A percentile compares a stretch with the other conserved stretches of the same genome.
These are phyloP conservation scores for Hystrix cristata DNA, from an alignment of 2,113 vertebrate genomes.

Conservation along the genomic window DNA sequence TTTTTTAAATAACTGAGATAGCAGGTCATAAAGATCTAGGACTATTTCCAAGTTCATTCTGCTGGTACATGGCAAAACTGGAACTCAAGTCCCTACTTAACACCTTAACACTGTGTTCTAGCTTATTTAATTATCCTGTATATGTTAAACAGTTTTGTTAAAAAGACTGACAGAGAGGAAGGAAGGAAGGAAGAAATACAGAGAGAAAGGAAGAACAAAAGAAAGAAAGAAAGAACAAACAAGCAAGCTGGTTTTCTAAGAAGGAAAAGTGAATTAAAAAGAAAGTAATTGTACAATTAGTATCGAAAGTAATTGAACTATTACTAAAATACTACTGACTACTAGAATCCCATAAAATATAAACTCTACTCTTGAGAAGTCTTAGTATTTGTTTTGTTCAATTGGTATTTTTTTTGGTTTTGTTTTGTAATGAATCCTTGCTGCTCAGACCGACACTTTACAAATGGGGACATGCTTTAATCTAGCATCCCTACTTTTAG, in stretches of 20 bases:
- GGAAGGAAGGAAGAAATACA: background rate
- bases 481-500: background rate
- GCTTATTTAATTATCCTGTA: background rate
- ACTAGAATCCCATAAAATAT: too few relatives aligned
- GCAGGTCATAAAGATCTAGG: too few relatives aligned
- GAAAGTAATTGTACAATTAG: background rate
- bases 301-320: background rate
- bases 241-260: background rate
- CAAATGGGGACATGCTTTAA: background rate
- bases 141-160: background rate
- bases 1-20: too few relatives aligned
- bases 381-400: background rate
- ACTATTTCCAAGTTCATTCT: background rate
- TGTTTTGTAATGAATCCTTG: background rate
- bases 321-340: background rate
- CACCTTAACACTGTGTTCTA: background rate
- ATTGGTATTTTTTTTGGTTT: background rate
- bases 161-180: background rate
- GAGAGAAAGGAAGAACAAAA: background rate
- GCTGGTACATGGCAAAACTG: background rate
- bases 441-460: background rate
- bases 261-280: background rate
- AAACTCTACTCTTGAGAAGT: background rate
- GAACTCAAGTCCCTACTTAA: background rate
- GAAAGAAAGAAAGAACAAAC: too few relatives aligned